Conservation (phyloP, 2,113 vertebrate genomes). For the Carassius carassius region DNA sequence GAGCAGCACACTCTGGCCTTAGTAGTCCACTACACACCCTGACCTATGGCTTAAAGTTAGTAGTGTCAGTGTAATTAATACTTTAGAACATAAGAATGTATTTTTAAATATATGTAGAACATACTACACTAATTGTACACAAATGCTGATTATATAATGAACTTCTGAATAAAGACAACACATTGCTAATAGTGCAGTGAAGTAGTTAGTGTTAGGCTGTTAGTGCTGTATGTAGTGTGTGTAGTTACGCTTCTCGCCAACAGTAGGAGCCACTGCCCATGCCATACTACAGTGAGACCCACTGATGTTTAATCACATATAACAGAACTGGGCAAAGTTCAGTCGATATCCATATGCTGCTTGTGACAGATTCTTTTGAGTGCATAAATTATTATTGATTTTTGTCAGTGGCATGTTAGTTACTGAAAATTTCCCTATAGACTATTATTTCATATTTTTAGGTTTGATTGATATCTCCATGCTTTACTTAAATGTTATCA, state of each 20-base stretch:
- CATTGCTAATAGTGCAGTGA: background rate
- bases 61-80: background rate
- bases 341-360: background rate
- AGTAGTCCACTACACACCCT: constrained; percentile 65
- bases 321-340: too few relatives aligned
- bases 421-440: too few relatives aligned
- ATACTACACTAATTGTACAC: background rate
- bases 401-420: background rate
- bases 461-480: background rate
- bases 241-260: constrained; percentile 1
- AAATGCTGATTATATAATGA: background rate
- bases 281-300: background rate
- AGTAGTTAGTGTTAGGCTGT: background rate
- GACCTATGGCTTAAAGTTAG: background rate
- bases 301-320: background rate
- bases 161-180: background rate
- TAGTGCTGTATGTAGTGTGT: background rate
- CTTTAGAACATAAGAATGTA: background rate
- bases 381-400: background rate
- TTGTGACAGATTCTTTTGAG: background rate
- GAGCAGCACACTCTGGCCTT: constrained; percentile 50
- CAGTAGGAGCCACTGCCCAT: constrained; percentile 26
- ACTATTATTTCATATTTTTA: background rate
- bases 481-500: background rate
- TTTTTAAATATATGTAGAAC: background rate